A percentile compares a stretch with the other conserved stretches of the same genome.
These are phyloP conservation scores for Microtus obscurus DNA, from an alignment of 2,797 vertebrate species.

Conservation along the genomic window DNA sequence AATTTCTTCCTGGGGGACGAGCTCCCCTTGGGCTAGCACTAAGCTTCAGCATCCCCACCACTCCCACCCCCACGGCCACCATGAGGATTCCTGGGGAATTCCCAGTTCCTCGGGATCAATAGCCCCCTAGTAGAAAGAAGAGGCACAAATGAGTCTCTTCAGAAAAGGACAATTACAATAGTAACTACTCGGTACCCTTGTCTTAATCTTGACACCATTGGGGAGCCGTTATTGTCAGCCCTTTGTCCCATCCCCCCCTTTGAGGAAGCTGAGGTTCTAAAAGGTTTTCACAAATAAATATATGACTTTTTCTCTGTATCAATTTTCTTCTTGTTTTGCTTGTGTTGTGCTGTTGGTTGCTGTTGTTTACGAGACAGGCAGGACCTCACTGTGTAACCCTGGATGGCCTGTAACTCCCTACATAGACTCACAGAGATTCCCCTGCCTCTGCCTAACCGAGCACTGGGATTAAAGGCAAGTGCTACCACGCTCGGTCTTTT, in stretches of 20 bases:
- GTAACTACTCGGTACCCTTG: not conserved
- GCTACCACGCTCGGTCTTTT: too few species aligned
- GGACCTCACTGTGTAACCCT: not conserved
- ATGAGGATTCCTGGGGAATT: not conserved
- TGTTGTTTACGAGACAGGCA: not conserved
- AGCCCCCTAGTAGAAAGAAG: not conserved
- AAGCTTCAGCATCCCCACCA: not conserved
- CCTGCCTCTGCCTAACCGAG: not conserved
- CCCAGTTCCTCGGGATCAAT: not conserved
- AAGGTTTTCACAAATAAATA: not conserved
- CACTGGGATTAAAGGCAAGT: not conserved
- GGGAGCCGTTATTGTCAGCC: not conserved
- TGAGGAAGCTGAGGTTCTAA: not conserved
- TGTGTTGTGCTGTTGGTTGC: too few species aligned
- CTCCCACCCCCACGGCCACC: fast-evolving
- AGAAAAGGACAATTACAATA: not conserved
- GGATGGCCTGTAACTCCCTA: not conserved
- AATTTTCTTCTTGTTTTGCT: not conserved
- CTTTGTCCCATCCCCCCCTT: not conserved
- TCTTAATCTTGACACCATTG: not conserved
- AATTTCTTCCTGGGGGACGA: not conserved
- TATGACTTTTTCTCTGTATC: not conserved
- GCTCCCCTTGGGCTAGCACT: not conserved
- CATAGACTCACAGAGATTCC: not conserved
- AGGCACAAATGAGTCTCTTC: not conserved